Evolutionary conservation across 2,888 invertebrate genomes (phyloP).

Genomic region (Eudasyphora cyanicolor): DNA sequence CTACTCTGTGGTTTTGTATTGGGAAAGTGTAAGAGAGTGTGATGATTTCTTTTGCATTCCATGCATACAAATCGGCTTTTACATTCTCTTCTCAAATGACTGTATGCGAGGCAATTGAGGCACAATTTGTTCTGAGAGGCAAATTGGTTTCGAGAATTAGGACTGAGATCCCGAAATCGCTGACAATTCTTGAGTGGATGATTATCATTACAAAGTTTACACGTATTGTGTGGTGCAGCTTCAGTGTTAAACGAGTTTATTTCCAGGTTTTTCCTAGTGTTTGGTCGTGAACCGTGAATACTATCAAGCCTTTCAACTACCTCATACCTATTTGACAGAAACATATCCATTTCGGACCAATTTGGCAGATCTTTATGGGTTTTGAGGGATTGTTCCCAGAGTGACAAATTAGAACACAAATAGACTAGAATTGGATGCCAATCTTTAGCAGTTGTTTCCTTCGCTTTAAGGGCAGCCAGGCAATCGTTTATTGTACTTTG

Average conservation of each 20-base stretch:
- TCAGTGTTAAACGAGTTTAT: not conserved
- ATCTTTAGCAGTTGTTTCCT: no score
- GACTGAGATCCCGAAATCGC: not conserved
- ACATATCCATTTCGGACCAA: no score
- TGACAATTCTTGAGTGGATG: not conserved
- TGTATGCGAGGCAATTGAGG: not conserved
- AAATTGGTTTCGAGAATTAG: not conserved
- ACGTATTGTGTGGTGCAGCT: not conserved
- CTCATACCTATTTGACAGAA: no score
- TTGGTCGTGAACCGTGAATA: no score
- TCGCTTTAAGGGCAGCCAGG: no score
- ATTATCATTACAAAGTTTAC: not conserved
- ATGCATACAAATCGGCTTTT: not conserved
- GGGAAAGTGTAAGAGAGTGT: not conserved
- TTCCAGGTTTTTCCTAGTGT: no score
- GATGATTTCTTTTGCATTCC: not conserved
- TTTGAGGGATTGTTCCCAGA: constrained; percentile 41
- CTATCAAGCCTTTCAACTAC: no score
- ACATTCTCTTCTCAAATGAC: not conserved
- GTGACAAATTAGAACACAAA: not conserved
- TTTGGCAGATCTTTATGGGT: constrained; percentile 11
- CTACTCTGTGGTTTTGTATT: no score
- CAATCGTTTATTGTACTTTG: no score
- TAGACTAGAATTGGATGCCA: constrained; percentile 36
- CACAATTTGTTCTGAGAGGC: not conserved